Base-by-base conservation (phyloP, 2,888 invertebrate genomes). In the Netelia inedita region DNA sequence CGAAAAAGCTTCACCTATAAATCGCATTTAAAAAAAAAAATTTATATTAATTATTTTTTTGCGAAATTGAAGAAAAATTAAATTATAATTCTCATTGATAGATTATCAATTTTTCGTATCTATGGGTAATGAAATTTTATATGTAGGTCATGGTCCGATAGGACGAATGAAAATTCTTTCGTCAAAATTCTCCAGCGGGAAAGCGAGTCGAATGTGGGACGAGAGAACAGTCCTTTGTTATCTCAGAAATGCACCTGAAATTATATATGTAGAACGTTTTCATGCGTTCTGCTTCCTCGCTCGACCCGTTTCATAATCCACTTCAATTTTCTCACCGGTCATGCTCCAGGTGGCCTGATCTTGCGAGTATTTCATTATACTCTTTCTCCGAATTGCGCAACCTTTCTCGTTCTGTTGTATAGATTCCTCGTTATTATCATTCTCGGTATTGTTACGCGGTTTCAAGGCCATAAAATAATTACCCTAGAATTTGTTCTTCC, bases 321-420 rank as follows among this genome's bases (percentile, higher is more conserved):
- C 11, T 83, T 61, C 61, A 79, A 78, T 83, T 83, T 73, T 83
- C 82, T 69, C 11, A 68, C 43, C 21, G 14, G 73, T 69, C 55
- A 73, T 73, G 61, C 61, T 63, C 43, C 61, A 68, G 55, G 59
- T 61, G 23, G 23, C 76, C 61, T 68, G 73, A 61, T 74, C 68
- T 72, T 53, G 61, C 28, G 28, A 61, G 61, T 35, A 50, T 74
- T 66, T 61, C 61, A 73, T 43, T 5, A 35, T 35, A 6, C 35
- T 61, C 41, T 72, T 23, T 41, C 41, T 19, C n/a, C 23, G 1
- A 16, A 43, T 82, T 75, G 53, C 79, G 59, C 65, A 79, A 79
- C 14, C 50, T 46, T 41, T 43, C 65, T 21, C 35, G 50, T 57
- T 46, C 57, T 57, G 19, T 73, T 65, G n/a, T 57, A 57, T 73